Evolutionary conservation across 2,797 vertebrate genomes (phyloP), one percentile per base, ranked within the genome.

Genomic region (Staurois parvus): DNA sequence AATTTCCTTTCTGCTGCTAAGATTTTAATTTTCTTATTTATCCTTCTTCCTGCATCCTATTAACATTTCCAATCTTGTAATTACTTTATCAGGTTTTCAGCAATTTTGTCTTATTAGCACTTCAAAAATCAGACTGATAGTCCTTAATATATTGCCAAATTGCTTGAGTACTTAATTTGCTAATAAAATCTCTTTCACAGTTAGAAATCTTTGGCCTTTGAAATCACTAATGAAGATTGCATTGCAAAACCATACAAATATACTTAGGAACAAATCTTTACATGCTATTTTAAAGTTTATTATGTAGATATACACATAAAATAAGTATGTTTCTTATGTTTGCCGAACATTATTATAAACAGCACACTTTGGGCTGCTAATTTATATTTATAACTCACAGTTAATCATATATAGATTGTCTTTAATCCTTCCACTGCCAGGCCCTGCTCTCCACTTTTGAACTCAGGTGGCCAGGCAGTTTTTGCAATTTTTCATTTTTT

Each of bases 41-140:
- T 86, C 91, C 45, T 32, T 87, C 4, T 78, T 85, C 87, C 81
- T 89, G 89, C 72, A 84, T 85, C 84, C 90, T 87, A 92, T 92
- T 90, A 92, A 84, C 90, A 91, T 90, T 90, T 90, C 69, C 74
- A 81, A 87, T 91, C 72, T 88, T 88, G 86, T 91, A 88, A 91
- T 91, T 90, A 90, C 72, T 91, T 92, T 91, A 85, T 87, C 85
- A 78, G 77, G 85, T 90, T 90, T 91, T 59, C 66, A 89, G 86
- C 88, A 88, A 90, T 93, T 91, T 89, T 85, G 74, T 87, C 86
- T 87, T 89, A 92, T 88, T 91, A 92, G 76, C 89, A 89, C 88
- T 91, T 92, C 88, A 90, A 87, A 91, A 91, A 91, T 89, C 89
- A 88, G 86, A 81, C 26, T 66, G 40, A 89, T 81, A 89, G 90